Evolutionary conservation across 1,140 invertebrate species (phyloP), one percentile per base, ranked within the genome.

Genomic region (Leptinotarsa undecemlineata): DNA sequence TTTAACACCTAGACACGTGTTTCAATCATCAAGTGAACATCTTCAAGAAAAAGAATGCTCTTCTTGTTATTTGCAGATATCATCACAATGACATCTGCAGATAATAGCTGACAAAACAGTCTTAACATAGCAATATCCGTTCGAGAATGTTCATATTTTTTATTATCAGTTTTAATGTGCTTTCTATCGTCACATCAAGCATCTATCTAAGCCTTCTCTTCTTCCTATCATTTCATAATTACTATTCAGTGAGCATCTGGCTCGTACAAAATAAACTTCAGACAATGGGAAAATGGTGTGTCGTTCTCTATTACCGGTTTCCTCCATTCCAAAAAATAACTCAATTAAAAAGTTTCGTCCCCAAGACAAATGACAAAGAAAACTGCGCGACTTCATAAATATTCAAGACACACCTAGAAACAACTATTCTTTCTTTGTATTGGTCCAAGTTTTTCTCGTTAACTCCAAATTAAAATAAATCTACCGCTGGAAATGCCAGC

Each of bases 401-500:
- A 73, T 73, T 73, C 72, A 64, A 51, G 62, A 20, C 73, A 71
- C 73, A 74, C 68, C 61, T 63, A 61, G 70, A 26, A 62, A 71
- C 51, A 61, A 71, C 51, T 61, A 71, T 51, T 63, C 14, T 23
- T 76, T 23, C 23, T 67, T 48, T 73, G 72, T 73, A 73, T 73
- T 73, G 64, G 72, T 42, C 48, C 48, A 64, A 62, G 72, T 74
- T 73, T 73, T 68, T 66, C 75, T 77, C 76, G 69, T 77, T 75
- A 77, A 76, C 26, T 61, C 74, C 68, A 61, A 77, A 77, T 77
- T 77, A 77, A 77, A 77, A 77, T 77, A 77, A 77, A 77, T 77
- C 76, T 77, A 75, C 76, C 19, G 61, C 57, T 60, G 48, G 48
- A 68, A 60, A 57, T 26, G 23, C 71, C 51, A 51, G 17, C 71